Evolutionary conservation across 1,140 invertebrate genomes (phyloP), one percentile per base, ranked within the genome.

Genomic region (Amphibalanus amphitrite): DNA sequence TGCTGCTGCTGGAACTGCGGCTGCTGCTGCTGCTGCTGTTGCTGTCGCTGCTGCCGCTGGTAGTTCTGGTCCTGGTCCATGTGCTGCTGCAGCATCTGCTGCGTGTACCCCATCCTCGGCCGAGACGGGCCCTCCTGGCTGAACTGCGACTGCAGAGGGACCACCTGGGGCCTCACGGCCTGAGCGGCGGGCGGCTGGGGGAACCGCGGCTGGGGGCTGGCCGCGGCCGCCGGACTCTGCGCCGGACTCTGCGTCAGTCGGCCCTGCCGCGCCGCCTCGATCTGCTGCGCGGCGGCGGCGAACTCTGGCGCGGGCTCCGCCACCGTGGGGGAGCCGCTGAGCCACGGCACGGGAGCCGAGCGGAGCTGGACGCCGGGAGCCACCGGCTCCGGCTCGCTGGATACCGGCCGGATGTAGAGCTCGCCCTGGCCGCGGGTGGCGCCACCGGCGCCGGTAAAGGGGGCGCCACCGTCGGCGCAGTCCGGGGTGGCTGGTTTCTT

Each of bases 1-100:
- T 74, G 75, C 67, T 67, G 33, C 13, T 71, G 75, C 23, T 75
- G 74, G 65, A 73, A 75, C 38, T 17, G 6, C 33, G 23, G 71
- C 15, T 70, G n/a, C 17, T 67, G 33, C 13, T 71, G 75, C 23
- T 75, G 74, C 68, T 74, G 75, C 38, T 17, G 6, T n/a, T 29
- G 71, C 15, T 70, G n/a, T n/a, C 72, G 72, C 40, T 74, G 67
- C 28, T 69, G 67, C 23, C 29, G 13, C 69, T 59, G 0, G 6
- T 74, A 71, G 29, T 13, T 28, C 70, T 26, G 47, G n/a, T 28
- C 20, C 69, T 25, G 28, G 3, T 29, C 29, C 64, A 40, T 30
- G 8, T 65, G 70, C 67, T 29, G 29, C 28, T 28, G 67, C 67
- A 30, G 67, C 4, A 28, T 6, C 29, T 28, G 28, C 28, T 33